phyloP scores from a whole-genome alignment of 1,140 invertebrate species.

The Sweltsa coloradensis region DNA sequence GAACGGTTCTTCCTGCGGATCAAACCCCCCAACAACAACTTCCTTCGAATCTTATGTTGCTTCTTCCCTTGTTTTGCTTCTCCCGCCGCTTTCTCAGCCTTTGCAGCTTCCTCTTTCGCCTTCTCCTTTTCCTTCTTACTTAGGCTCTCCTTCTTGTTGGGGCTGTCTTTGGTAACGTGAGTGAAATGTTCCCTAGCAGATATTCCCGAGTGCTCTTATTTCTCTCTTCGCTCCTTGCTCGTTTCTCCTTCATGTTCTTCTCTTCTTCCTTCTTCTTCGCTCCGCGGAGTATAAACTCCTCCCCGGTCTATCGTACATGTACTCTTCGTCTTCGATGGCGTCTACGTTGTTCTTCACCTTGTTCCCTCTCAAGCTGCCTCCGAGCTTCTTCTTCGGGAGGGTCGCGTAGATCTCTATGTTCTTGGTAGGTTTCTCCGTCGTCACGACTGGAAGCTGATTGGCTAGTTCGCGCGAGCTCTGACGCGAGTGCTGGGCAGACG shows the following conservation, averaged over 20 bases:
- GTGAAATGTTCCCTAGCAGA: neutral
- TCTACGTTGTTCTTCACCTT: slow-evolving; percentile 22
- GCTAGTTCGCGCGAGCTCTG: slow-evolving; percentile 51
- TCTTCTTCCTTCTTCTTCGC: slow-evolving; percentile 50
- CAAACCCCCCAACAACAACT: slow-evolving; percentile 77
- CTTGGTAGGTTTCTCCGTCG: slow-evolving; percentile 42
- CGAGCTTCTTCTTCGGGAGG: slow-evolving; percentile 72
- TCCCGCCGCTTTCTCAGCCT: slow-evolving; percentile 14
- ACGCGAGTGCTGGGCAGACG: slow-evolving; percentile 34
- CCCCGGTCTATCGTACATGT: slow-evolving; percentile 45
- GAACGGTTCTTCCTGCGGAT: slow-evolving; percentile 80
- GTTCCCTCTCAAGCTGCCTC: neutral
- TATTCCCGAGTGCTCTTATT: slow-evolving; percentile 21
- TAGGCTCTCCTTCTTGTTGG: slow-evolving; percentile 12
- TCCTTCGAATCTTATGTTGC: slow-evolving; percentile 79
- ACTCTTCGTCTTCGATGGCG: slow-evolving; percentile 56
- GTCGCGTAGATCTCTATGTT: slow-evolving; percentile 86
- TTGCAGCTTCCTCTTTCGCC: slow-evolving; percentile 40
- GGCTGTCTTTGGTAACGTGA: slow-evolving; percentile 13
- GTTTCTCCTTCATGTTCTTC: slow-evolving; percentile 60
- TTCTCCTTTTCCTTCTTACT: slow-evolving; percentile 40
- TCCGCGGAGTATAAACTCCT: slow-evolving; percentile 53
- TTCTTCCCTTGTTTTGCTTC: slow-evolving; percentile 71
- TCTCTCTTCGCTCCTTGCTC: slow-evolving; percentile 69
- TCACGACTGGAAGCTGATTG: slow-evolving; percentile 26